A percentile compares a stretch with the other conserved stretches of the same genome.
Evolutionary conservation across 2,797 vertebrate genomes (phyloP).

Genomic region (Psittacula derbiana): DNA sequence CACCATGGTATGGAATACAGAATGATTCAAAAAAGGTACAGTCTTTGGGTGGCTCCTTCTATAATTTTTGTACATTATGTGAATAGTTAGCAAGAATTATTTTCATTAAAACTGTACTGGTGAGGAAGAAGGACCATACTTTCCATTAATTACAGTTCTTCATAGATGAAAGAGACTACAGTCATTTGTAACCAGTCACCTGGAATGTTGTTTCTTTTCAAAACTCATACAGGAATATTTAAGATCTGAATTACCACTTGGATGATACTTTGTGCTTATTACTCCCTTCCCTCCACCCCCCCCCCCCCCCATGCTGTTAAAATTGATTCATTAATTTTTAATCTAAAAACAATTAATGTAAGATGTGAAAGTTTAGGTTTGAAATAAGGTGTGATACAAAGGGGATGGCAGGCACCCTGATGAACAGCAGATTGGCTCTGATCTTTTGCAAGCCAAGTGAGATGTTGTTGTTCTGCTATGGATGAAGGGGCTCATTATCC

Average conservation of each 20-base stretch:
- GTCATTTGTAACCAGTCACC: background rate
- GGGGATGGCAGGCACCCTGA: slow-evolving; percentile 43
- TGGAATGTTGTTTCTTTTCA: slow-evolving; percentile 18
- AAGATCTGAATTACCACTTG: slow-evolving; percentile 24
- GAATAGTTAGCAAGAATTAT: background rate
- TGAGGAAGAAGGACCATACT: background rate
- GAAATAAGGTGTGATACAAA: slow-evolving; percentile 66
- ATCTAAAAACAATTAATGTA: slow-evolving; percentile 74
- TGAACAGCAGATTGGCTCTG: slow-evolving; percentile 70
- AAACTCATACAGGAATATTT: background rate
- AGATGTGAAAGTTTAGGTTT: slow-evolving; percentile 72
- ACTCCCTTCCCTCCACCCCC: background rate
- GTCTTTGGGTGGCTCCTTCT: background rate
- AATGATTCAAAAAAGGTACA: background rate
- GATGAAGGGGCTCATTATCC: slow-evolving; percentile 77
- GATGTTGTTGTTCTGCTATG: slow-evolving; percentile 68
- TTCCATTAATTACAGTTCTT: background rate
- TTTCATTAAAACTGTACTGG: background rate
- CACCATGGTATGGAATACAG: background rate
- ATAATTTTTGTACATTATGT: background rate
- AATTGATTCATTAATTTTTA: slow-evolving; percentile 72
- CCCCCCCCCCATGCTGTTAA: background rate
- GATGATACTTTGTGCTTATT: slow-evolving; percentile 38
- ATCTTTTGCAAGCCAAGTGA: slow-evolving; percentile 65
- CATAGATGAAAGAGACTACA: background rate